Percentiles rank a stretch among this genome's conserved stretches.
Evolutionary conservation across 2,888 invertebrate species (phyloP).

Genomic region (Cheilosia soror): DNA sequence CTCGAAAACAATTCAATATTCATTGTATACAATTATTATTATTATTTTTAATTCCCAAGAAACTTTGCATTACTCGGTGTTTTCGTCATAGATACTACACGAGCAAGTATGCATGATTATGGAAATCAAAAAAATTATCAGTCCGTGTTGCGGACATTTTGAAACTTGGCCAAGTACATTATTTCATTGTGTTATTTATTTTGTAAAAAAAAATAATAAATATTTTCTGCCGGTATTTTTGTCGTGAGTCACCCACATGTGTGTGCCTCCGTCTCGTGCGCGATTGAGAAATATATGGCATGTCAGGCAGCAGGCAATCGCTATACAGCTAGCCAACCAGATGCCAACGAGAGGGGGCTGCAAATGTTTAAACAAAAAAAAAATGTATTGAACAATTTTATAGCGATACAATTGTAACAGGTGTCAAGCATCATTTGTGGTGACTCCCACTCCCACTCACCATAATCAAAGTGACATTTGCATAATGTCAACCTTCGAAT

Average conservation of each 20-base stretch:
- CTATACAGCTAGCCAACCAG: conserved; percentile 1
- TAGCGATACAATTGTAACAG: not conserved
- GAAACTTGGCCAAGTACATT: conserved; percentile 60
- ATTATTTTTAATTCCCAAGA: conserved; percentile 19
- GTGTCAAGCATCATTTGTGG: not conserved
- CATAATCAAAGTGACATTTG: conserved; percentile 19
- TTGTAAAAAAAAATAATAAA: conserved; percentile 12
- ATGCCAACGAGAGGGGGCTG: not conserved
- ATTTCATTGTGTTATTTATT: conserved; percentile 53
- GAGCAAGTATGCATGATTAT: not conserved
- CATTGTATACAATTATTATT: conserved; percentile 1
- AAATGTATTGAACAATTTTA: not conserved
- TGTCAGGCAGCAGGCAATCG: not conserved
- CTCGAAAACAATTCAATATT: conserved; percentile 32
- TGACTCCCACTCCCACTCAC: not conserved
- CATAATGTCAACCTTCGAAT: conserved; percentile 22
- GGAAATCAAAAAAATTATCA: conserved; percentile 15
- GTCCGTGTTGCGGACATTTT: conserved; percentile 51
- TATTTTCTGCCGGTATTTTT: conserved; percentile 39
- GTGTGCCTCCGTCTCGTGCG: not conserved
- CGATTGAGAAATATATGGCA: conserved; percentile 29
- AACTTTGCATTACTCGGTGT: conserved; percentile 15
- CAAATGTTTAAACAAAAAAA: not conserved
- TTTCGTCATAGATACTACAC: conserved; percentile 5
- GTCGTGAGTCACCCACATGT: conserved; percentile 60